Conservation (phyloP, 2,113 vertebrate species). For the Thamnophis sirtalis region DNA sequence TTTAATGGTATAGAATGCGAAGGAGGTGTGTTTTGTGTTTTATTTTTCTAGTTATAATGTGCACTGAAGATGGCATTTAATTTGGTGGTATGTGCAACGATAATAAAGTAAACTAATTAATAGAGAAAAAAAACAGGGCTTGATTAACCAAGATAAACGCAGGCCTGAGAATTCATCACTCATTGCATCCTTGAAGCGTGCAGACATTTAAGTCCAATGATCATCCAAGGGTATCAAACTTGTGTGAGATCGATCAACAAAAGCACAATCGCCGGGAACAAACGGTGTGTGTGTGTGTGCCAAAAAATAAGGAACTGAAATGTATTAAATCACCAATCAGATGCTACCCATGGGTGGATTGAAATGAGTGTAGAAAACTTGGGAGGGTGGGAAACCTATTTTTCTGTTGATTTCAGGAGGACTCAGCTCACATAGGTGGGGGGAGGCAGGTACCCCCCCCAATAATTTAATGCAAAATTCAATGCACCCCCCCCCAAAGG, state of each 20-base stretch:
- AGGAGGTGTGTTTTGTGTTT: too few relatives aligned
- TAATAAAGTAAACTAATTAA: too few relatives aligned
- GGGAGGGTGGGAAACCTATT: too few relatives aligned
- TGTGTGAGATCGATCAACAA: background rate
- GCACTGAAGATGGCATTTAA: too few relatives aligned
- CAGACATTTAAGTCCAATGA: background rate
- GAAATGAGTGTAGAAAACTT: background rate
- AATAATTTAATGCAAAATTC: background rate
- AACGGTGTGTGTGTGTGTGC: accelerated
- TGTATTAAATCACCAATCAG: too few relatives aligned
- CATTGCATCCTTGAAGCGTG: too few relatives aligned
- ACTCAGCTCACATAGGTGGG: background rate
- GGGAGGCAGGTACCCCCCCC: background rate
- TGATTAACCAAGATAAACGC: background rate
- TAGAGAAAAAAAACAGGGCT: background rate
- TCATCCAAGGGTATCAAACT: background rate
- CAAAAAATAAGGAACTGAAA: background rate
- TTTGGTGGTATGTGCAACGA: too few relatives aligned
- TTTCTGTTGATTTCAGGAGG: background rate
- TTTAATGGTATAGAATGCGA: too few relatives aligned
- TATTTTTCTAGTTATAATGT: too few relatives aligned
- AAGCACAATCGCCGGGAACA: background rate
- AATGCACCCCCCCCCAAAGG: background rate
- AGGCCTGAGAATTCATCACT: background rate
- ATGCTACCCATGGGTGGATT: background rate